phyloP scores from a whole-genome alignment of 1,140 invertebrate genomes.

The Conus ventricosus region DNA sequence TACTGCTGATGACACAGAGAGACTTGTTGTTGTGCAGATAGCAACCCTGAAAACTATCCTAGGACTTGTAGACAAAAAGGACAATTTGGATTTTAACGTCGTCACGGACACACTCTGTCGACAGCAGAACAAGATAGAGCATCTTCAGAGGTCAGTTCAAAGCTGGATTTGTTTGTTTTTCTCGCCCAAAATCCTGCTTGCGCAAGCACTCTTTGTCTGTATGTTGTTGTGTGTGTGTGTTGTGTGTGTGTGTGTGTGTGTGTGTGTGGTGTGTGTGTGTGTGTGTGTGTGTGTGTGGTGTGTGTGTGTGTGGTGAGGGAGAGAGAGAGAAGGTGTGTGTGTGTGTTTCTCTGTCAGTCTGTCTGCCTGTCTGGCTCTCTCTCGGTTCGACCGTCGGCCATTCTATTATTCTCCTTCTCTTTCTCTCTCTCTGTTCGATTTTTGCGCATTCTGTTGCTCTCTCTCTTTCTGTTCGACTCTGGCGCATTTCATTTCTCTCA shows the following conservation, averaged over 20 bases:
- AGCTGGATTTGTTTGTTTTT: no score
- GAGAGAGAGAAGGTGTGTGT: no score
- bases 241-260: no score
- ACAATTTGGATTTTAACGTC: slow-evolving; percentile 5
- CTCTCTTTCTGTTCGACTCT: background rate
- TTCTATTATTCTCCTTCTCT: background rate
- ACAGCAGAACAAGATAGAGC: slow-evolving; percentile 23
- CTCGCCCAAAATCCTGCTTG: no score
- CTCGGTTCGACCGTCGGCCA: no score
- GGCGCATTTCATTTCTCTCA: background rate
- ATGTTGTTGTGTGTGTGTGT: no score
- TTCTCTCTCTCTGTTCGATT: background rate
- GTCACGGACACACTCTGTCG: slow-evolving; percentile 1
- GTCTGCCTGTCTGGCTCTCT: background rate
- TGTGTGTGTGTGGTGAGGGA: no score
- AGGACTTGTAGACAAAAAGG: slow-evolving; percentile 12
- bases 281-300: no score
- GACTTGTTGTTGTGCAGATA: background rate
- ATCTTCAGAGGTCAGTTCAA: background rate
- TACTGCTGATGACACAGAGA: background rate
- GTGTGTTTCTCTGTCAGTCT: no score
- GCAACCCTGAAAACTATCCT: slow-evolving; percentile 1
- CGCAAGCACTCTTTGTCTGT: no score
- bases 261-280: no score
- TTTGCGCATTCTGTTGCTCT: background rate